Base-by-base conservation (phyloP, 2,113 vertebrate genomes). In the Calyptommatus sinebrachiatus region DNA sequence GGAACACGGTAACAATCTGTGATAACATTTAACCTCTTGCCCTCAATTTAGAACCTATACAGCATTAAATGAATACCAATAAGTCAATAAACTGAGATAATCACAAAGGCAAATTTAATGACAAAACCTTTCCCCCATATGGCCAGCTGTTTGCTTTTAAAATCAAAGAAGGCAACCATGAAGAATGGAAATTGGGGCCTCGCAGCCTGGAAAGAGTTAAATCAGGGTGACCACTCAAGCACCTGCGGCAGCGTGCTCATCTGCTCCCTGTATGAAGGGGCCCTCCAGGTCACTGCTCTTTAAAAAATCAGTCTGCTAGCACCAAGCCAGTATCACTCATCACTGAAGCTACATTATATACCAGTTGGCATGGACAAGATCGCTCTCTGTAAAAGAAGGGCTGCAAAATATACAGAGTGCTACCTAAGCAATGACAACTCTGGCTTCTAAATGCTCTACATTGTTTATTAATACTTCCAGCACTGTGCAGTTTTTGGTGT, bases 11-110 rank as follows among this genome's bases (percentile, higher is more conserved):
- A 86, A 88, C 88, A 85, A 90, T 87, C 85, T 92, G 90, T 90
- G 88, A 84, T 89, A 90, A 89, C 89, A 85, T 92, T 92, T 93
- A 92, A 92, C 91, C 90, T 87, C 77, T 75, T 92, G 90, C 88
- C 91, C 89, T 87, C 88, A 91, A 90, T 90, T 91, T 88, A 82
- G 89, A 80, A 80, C 82, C 79, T 89, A 72, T 74, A 79, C 88
- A 88, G 86, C 75, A 77, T 70, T 89, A 91, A 88, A 92, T 78
- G 82, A 91, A 86, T 84, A 86, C 75, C 83, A 84, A 73, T 86
- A 80, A 81, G 77, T 87, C 88, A 89, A 84, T 84, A 92, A 86
- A 67, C 57, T 66, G 80, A 81, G 84, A 88, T 84, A 91, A 93
- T 92, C 83, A 84, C 67, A 57, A 84, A 80, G 81, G 75, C 83